Conservation (phyloP, 2,888 invertebrate genomes). For the Mesochorus sp. region DNA sequence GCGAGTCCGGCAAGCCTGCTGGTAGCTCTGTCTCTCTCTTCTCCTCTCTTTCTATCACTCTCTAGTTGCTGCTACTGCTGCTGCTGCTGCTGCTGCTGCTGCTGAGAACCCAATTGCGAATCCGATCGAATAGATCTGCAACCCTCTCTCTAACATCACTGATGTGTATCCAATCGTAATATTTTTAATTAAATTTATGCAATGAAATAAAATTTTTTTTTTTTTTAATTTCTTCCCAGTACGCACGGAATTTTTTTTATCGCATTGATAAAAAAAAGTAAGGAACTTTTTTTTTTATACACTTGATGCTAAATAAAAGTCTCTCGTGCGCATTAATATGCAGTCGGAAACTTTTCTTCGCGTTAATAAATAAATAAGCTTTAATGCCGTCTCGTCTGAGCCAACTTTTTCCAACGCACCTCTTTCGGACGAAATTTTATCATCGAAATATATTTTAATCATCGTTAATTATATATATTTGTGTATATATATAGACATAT, state of each 20-base stretch:
- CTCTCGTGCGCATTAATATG: not conserved
- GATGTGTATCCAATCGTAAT: not conserved
- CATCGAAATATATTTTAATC: not conserved
- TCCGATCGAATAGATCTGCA: slow-evolving; percentile 56
- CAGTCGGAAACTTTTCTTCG: not conserved
- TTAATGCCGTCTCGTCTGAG: not conserved
- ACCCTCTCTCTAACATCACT: slow-evolving; percentile 10
- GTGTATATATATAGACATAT: not conserved
- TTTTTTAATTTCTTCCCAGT: not conserved
- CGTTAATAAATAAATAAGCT: not conserved
- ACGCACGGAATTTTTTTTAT: not conserved
- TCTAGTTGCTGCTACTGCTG: slow-evolving; percentile 16
- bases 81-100: not conserved
- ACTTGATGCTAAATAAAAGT: not conserved
- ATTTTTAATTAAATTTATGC: not conserved
- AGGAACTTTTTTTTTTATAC: not conserved
- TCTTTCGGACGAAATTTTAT: not conserved
- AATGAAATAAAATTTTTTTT: not conserved
- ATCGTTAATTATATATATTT: not conserved
- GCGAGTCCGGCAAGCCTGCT: slow-evolving; percentile 58
- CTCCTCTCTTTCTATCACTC: slow-evolving; percentile 22
- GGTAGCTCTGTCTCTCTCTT: slow-evolving; percentile 40
- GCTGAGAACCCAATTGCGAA: slow-evolving; percentile 48
- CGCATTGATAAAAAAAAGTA: not conserved
- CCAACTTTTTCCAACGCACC: not conserved